Evolutionary conservation across 2,888 invertebrate species (phyloP).

Genomic region (Ramazzottius varieornatus): DNA sequence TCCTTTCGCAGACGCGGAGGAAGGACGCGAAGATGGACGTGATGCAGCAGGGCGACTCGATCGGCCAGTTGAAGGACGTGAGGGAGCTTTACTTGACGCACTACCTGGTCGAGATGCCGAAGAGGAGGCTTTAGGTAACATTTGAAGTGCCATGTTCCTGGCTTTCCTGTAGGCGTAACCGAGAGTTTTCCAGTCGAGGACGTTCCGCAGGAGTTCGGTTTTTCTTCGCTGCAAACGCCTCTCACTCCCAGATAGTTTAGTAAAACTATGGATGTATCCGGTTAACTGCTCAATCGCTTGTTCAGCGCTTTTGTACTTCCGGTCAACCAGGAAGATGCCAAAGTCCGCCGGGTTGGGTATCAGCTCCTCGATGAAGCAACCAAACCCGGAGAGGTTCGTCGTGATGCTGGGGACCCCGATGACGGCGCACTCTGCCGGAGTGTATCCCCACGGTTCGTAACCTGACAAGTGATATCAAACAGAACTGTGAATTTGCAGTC

Average conservation of each 20-base stretch:
- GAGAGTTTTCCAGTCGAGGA: not conserved
- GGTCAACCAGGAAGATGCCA: not conserved
- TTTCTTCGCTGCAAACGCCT: not conserved
- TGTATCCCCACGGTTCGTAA: not conserved
- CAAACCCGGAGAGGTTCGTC: constrained; percentile 11
- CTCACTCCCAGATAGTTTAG: not conserved
- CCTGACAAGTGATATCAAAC: too few relatives aligned
- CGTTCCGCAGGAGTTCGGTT: not conserved
- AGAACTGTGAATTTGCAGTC: too few relatives aligned
- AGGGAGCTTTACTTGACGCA: too few relatives aligned
- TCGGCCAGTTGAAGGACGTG: too few relatives aligned
- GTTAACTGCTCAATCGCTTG: not conserved
- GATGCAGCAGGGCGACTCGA: too few relatives aligned
- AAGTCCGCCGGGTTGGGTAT: not conserved
- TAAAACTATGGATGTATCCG: not conserved
- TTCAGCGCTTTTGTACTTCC: not conserved
- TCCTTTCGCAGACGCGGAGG: too few relatives aligned
- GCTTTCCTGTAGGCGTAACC: not conserved
- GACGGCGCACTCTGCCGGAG: not conserved
- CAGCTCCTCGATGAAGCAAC: constrained; percentile 16
- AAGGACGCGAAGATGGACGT: too few relatives aligned
- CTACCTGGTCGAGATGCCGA: too few relatives aligned
- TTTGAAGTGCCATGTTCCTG: not conserved
- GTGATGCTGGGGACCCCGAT: not conserved
- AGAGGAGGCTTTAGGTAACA: too few relatives aligned